Evolutionary conservation across 1,140 invertebrate genomes (phyloP).

Genomic region (Lamellibrachia luymesi): DNA sequence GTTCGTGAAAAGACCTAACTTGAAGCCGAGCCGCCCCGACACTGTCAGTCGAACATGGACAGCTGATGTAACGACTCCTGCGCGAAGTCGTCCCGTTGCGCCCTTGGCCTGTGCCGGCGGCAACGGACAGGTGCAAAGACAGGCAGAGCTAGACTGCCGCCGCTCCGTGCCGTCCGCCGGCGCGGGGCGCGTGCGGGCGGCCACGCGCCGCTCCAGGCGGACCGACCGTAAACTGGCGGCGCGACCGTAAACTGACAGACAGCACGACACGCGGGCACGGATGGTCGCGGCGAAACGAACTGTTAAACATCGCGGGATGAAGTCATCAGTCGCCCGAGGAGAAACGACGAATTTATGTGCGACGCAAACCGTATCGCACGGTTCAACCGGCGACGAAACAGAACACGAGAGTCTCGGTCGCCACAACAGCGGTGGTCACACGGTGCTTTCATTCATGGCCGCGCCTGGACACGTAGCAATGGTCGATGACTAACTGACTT

Average conservation of each 20-base stretch:
- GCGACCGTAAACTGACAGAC: too few relatives aligned
- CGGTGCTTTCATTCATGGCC: not conserved
- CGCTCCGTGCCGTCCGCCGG: not conserved
- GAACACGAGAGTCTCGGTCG: not conserved
- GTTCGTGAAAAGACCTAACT: not conserved
- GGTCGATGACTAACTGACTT: not conserved
- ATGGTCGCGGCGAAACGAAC: not conserved
- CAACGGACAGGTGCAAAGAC: not conserved
- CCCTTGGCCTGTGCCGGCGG: too few relatives aligned
- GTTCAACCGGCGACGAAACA: not conserved
- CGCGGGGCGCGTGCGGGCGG: too few relatives aligned
- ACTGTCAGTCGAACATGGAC: not conserved
- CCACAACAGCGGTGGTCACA: not conserved
- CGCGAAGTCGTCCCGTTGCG: too few relatives aligned
- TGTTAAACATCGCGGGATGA: conserved; percentile 4
- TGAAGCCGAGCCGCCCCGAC: not conserved
- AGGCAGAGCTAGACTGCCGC: not conserved
- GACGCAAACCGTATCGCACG: not conserved
- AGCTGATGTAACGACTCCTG: not conserved
- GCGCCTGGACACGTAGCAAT: not conserved
- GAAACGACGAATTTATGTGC: not conserved
- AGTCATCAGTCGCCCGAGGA: not conserved
- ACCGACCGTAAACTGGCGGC: too few relatives aligned
- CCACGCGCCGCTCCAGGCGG: not conserved
- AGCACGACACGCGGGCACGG: not conserved